phyloP scores from a whole-genome alignment of 2,888 invertebrate genomes.

The Xiphydria camelus region DNA sequence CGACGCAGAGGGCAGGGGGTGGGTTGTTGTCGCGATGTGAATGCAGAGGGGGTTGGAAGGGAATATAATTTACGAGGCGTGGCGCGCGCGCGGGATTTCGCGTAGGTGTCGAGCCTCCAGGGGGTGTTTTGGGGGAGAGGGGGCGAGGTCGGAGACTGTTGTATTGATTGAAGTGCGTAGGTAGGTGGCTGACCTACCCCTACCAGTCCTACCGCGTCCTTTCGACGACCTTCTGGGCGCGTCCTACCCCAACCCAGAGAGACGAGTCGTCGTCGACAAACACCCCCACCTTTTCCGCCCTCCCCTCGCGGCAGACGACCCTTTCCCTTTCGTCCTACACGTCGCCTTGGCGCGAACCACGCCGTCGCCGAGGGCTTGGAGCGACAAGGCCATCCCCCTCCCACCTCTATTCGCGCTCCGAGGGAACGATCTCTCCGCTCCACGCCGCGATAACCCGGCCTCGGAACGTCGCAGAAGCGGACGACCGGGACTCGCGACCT shows the following conservation, averaged over 20 bases:
- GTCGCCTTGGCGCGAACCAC: slow-evolving; percentile 4
- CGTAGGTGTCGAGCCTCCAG: slow-evolving; percentile 4
- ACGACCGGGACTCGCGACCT: background rate
- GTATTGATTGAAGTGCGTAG: slow-evolving; percentile 30
- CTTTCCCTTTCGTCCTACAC: slow-evolving; percentile 16
- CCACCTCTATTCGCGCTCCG: slow-evolving; percentile 8
- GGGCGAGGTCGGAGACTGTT: background rate
- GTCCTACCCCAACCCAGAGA: slow-evolving; percentile 51
- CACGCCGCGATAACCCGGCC: background rate
- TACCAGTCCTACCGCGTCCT: slow-evolving; percentile 39
- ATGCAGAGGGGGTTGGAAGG: background rate
- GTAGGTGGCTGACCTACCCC: slow-evolving; percentile 55
- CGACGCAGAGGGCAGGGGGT: background rate
- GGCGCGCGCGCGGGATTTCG: background rate
- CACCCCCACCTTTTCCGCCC: slow-evolving; percentile 21
- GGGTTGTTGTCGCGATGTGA: background rate
- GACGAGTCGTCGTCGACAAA: slow-evolving; percentile 37
- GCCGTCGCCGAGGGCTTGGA: too few species aligned
- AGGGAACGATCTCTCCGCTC: too few species aligned
- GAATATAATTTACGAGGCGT: background rate
- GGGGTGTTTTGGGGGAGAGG: too few species aligned
- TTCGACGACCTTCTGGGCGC: slow-evolving; percentile 45
- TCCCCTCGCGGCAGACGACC: slow-evolving; percentile 5
- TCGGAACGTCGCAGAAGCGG: background rate
- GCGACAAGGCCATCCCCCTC: too few species aligned